Evolutionary conservation across 2,888 invertebrate species (phyloP).

Genomic region (Acrobeloides nanus): DNA sequence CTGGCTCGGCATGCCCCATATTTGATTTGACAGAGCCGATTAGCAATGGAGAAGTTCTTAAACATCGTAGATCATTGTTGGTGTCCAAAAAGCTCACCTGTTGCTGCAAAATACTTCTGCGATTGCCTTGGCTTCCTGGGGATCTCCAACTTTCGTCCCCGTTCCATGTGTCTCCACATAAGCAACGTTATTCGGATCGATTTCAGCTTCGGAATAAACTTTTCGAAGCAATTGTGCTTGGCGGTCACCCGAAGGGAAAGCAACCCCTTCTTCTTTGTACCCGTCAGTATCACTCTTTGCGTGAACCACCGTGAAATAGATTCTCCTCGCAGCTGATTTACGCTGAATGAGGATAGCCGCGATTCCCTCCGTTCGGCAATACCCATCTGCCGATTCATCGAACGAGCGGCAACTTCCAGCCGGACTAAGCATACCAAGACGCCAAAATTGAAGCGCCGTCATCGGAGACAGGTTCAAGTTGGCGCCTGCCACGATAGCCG

Average conservation of each 20-base stretch:
- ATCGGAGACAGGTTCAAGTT: slow-evolving; percentile 82
- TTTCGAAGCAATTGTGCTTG: slow-evolving; percentile 66
- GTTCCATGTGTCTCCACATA: slow-evolving; percentile 98
- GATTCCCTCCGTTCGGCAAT: slow-evolving; percentile 53
- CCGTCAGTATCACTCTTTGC: slow-evolving; percentile 89
- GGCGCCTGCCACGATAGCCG: slow-evolving; percentile 87
- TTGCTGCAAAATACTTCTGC: slow-evolving; percentile 80
- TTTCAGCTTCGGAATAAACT: slow-evolving; percentile 64
- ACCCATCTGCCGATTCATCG: slow-evolving; percentile 68
- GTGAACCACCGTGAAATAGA: slow-evolving; percentile 62
- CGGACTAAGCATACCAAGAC: slow-evolving; percentile 81
- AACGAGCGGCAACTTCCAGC: slow-evolving; percentile 89
- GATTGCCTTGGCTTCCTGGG: slow-evolving; percentile 90
- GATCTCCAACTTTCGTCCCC: slow-evolving; percentile 96
- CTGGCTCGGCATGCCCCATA: slow-evolving; percentile 94
- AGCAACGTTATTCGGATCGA: slow-evolving; percentile 73
- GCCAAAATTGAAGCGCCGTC: slow-evolving; percentile 83
- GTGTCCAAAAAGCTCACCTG: too few species aligned
- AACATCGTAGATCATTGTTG: too few species aligned
- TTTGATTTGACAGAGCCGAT: slow-evolving; percentile 96
- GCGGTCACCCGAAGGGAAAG: slow-evolving; percentile 63
- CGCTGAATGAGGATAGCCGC: slow-evolving; percentile 53
- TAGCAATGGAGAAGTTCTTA: slow-evolving; percentile 64
- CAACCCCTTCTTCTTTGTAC: slow-evolving; percentile 55
- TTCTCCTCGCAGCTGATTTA: slow-evolving; percentile 42